Percentiles rank a stretch among this genome's conserved stretches.
These are phyloP conservation scores for Morpho achilles DNA, from an alignment of 2,888 invertebrate genomes.

Conservation along the genomic window DNA sequence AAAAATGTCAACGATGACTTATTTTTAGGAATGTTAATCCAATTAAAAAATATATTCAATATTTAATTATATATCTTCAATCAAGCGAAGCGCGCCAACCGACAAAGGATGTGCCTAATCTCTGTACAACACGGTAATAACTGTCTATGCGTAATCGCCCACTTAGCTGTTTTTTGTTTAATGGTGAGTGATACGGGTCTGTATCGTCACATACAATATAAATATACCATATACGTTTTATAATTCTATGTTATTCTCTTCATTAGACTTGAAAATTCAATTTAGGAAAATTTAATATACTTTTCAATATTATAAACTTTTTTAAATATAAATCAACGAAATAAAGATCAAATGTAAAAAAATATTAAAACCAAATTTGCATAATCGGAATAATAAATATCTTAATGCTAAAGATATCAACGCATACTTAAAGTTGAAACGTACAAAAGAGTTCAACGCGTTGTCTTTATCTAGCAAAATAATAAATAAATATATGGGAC, in stretches of 20 bases:
- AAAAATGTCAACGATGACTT: too few species aligned
- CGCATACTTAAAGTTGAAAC: slow-evolving; percentile 1
- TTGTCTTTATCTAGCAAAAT: neutral
- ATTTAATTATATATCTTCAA: too few species aligned
- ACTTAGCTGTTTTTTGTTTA: slow-evolving; percentile 12
- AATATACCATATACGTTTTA: neutral
- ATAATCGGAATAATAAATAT: neutral
- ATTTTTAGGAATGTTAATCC: too few species aligned
- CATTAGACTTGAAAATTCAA: neutral
- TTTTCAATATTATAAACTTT: too few species aligned
- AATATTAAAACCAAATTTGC: too few species aligned
- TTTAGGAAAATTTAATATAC: too few species aligned
- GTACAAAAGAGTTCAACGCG: slow-evolving; percentile 31
- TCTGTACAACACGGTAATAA: slow-evolving; percentile 5
- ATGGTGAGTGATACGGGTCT: slow-evolving; percentile 9
- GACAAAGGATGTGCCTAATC: slow-evolving; percentile 7
- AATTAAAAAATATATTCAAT: too few species aligned
- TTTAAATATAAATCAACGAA: neutral
- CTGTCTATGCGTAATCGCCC: slow-evolving; percentile 13
- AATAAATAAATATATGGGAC: too few species aligned
- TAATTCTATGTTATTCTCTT: neutral
- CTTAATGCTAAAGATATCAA: slow-evolving; percentile 4
- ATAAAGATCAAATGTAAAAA: neutral
- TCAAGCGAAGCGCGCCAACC: neutral
- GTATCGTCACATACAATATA: slow-evolving; percentile 11